Base-by-base conservation (phyloP, 2,888 invertebrate genomes). In the Pristionchus entomophagus region DNA sequence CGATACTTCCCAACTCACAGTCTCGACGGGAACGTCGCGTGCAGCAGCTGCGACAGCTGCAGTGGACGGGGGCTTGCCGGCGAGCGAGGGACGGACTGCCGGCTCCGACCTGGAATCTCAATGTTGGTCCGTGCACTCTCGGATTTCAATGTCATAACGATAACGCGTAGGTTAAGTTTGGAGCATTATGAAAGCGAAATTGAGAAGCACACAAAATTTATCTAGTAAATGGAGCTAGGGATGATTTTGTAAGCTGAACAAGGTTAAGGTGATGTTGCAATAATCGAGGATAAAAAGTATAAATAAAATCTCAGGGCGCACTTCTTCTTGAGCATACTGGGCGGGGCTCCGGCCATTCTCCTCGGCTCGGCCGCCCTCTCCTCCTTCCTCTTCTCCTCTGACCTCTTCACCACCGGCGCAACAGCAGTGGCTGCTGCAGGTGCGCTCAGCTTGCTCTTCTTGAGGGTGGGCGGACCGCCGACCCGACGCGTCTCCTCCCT, bases 301-400 rank as follows among this genome's bases (percentile, higher is more conserved):
- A n/a, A n/a, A n/a, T n/a, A n/a, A n/a, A n/a, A n/a, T n/a, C n/a
- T n/a, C n/a, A n/a, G n/a, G n/a, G n/a, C 38, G n/a, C 26, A 73
- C 73, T 73, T 80, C 65, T 65, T 84, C 22, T 45, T 65, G 38
- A 19, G 77, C 83, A 86, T 62, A n/a, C 78, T 85, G 4, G 87
- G 87, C 51, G 87, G 87, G 26, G 87, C 87, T 12, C 87, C 87
- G 35, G 83, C 29, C 86, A 87, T 86, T 59, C 87, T 81, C 6
- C 59, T 38, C n/a, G 29, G 29, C 12, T 51, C 78, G 2, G 32
- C 17, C 1, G 32, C 51, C 49, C 17, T 51, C 32, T 80, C 32
- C 0, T 51, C 78, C 73, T 65, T 65, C 49, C 29, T 80, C 29
- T 65, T 69, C 29, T 65, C 78, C n/a, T 49, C 86, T 32, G 41